Conservation (phyloP, 1,140 invertebrate species). For the Chrysoperla carnea region DNA sequence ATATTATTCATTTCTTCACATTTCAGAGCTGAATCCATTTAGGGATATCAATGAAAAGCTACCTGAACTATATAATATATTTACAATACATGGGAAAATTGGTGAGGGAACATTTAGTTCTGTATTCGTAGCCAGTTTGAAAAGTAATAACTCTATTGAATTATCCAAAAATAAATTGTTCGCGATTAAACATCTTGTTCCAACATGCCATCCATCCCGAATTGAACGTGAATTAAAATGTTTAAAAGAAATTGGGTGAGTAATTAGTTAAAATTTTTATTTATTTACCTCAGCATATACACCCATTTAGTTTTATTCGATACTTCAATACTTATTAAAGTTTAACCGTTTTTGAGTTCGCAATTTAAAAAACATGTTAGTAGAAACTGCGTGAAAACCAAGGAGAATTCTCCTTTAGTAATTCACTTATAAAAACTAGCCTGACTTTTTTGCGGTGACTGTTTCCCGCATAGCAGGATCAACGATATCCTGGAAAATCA, state of each 20-base stretch:
- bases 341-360: too few relatives aligned
- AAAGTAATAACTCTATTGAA: conserved; percentile 23
- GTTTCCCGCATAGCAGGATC: too few relatives aligned
- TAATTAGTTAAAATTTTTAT: conserved; percentile 7
- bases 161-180: conserved; percentile 36
- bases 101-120: conserved; percentile 71
- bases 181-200: conserved; percentile 69
- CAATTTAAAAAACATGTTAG: too few relatives aligned
- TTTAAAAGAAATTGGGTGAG: conserved; percentile 61
- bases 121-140: conserved; percentile 55
- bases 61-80: conserved; percentile 41
- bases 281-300: not conserved
- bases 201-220: conserved; percentile 58
- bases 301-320: too few relatives aligned
- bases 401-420: too few relatives aligned
- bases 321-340: too few relatives aligned
- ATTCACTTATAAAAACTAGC: too few relatives aligned
- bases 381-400: not conserved
- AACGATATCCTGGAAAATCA: too few relatives aligned
- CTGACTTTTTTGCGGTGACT: too few relatives aligned
- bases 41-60: conserved; percentile 20
- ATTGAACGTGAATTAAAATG: conserved; percentile 63
- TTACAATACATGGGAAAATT: conserved; percentile 48
- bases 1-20: too few relatives aligned
- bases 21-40: too few relatives aligned